A percentile compares a stretch with the other conserved stretches of the same genome.
Evolutionary conservation across 2,888 invertebrate genomes (phyloP).

Genomic region (Mechanitis messenoides): DNA sequence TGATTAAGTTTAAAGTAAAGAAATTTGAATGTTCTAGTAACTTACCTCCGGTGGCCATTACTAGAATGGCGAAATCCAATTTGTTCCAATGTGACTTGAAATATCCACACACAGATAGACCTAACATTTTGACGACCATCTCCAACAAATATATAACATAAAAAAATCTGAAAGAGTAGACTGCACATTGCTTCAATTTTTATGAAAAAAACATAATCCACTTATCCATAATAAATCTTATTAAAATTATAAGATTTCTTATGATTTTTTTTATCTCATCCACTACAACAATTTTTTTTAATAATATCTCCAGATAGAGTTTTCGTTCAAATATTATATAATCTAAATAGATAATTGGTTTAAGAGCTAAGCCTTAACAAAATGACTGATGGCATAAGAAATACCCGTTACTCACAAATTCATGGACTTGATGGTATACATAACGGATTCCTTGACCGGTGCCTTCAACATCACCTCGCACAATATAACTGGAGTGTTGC

Average conservation of each 20-base stretch:
- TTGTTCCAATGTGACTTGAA: conserved; percentile 76
- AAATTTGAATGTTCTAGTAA: neutral
- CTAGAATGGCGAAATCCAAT: conserved; percentile 73
- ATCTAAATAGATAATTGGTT: too few relatives aligned
- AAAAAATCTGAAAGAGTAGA: conserved; percentile 46
- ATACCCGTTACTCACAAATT: conserved; percentile 55
- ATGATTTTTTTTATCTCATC: too few relatives aligned
- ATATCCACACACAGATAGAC: conserved; percentile 57
- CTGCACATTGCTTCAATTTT: too few relatives aligned
- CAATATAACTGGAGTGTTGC: conserved; percentile 64
- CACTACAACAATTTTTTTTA: too few relatives aligned
- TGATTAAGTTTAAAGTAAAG: neutral
- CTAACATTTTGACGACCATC: conserved; percentile 63
- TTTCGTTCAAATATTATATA: too few relatives aligned
- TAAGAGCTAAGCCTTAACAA: too few relatives aligned
- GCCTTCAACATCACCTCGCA: conserved; percentile 52
- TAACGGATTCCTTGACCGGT: conserved; percentile 35
- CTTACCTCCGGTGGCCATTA: conserved; percentile 65
- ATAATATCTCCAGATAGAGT: too few relatives aligned
- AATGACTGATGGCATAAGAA: neutral
- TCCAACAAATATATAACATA: conserved; percentile 58
- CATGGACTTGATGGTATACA: conserved; percentile 48
- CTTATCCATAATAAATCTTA: too few relatives aligned
- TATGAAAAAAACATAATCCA: too few relatives aligned
- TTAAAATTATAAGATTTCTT: too few relatives aligned